Base-by-base conservation (phyloP, 2,888 invertebrate genomes). In the Orchesellides sinensis region DNA sequence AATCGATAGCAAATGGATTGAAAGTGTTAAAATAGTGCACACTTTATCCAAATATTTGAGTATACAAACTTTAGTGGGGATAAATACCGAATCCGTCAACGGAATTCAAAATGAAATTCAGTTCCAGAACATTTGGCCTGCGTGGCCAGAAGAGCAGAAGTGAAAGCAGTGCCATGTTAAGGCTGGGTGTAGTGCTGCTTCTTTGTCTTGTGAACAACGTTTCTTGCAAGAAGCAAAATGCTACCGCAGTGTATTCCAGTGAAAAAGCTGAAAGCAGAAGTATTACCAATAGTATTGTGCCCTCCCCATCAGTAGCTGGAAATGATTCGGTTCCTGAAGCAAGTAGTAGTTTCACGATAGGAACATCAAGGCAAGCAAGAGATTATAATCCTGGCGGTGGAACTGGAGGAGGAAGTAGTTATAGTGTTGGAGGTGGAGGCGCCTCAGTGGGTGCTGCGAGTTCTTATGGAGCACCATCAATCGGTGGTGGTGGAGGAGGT, bases 371-470 rank as follows among this genome's bases (percentile, higher is more conserved):
- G 52, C 85, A 86, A 72, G 85, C 86, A n/a, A 80, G 85, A 49
- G 86, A 86, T 56, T 86, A 86, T 47, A 85, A 81, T n/a, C 84
- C 84, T 59, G 80, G 80, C 35, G 59, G 72, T 47, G 81, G 52
- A 10, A 40, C 59, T n/a, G 72, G 66, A 14, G 79, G 81, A 0
- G 83, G 63, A 5, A 72, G 68, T 40, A 79, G 69, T 61, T 73
- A 70, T 19, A 79, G 83, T 61, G 66, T 66, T 17, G 83, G 74
- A 29, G 81, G 72, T 19, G 68, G 45, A 12, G 68, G 81, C 14
- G 63, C 49, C 10, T 45, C 45, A n/a, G 75, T 27, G 14, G 54
- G 47, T 1, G 47, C 73, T 5, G 63, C 75, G 4, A 73, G 83
- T 54, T 77, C 81, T 27, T 85, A 80, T 52, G 85, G 85, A 27